Percentiles rank a stretch among this genome's conserved stretches.
These are phyloP conservation scores for Diabrotica undecimpunctata DNA, from an alignment of 1,140 invertebrate species.

Conservation along the genomic window DNA sequence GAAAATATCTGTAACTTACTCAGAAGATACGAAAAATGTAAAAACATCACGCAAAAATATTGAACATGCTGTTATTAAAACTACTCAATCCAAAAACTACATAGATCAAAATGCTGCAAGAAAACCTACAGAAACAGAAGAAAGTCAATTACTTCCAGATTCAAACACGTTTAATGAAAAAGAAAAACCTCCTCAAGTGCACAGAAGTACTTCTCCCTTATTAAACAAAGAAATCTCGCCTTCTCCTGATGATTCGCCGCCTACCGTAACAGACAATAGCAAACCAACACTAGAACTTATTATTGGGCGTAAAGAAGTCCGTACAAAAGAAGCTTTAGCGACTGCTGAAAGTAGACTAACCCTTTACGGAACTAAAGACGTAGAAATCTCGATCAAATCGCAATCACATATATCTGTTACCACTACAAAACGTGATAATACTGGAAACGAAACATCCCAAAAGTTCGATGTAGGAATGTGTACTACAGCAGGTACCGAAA, in stretches of 20 bases:
- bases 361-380: slow-evolving; percentile 49
- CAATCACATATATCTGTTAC: slow-evolving; percentile 54
- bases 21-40: slow-evolving; percentile 13
- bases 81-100: slow-evolving; percentile 3
- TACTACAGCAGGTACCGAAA: slow-evolving; percentile 37
- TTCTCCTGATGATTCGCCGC: slow-evolving; percentile 27
- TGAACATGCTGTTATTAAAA: slow-evolving; percentile 12
- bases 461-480: slow-evolving; percentile 48
- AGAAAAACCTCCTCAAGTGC: slow-evolving; percentile 20
- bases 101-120: neutral
- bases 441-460: slow-evolving; percentile 48
- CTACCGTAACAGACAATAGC: slow-evolving; percentile 7
- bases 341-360: slow-evolving; percentile 52
- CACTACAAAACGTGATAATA: slow-evolving; percentile 44
- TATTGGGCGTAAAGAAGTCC: slow-evolving; percentile 52
- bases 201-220: slow-evolving; percentile 48
- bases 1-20: slow-evolving; percentile 31
- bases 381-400: slow-evolving; percentile 53
- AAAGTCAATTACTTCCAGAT: slow-evolving; percentile 1
- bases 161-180: neutral
- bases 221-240: slow-evolving; percentile 38
- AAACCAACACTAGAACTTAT: slow-evolving; percentile 50
- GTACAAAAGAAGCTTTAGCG: slow-evolving; percentile 51
- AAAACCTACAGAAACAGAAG: neutral
- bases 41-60: neutral